Evolutionary conservation across 2,113 vertebrate species (phyloP), one percentile per base, ranked within the genome.

Genomic region (Prionailurus viverrinus): DNA sequence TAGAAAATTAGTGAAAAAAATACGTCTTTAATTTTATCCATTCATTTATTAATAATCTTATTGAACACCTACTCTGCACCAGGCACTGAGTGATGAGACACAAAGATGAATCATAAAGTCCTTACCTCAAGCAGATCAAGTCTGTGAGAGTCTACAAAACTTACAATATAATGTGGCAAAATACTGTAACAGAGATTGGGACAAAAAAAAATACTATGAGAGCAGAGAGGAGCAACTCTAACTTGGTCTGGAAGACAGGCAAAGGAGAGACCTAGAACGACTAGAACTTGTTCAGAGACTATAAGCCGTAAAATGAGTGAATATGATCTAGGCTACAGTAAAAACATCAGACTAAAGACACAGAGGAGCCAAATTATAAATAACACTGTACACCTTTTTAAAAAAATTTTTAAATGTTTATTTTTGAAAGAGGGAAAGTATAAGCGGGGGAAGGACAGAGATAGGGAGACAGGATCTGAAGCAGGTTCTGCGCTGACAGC

Each of bases 1-100:
- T 0, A 97, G 33, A 97, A 80, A 91, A 82, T 85, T 63, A 65
- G 80, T 86, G 63, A 79, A 45, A 92, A 91, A 93, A 53, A 33
- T 12, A 45, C 61, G 80, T 92, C 6, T 93, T 91, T 86, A 86
- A 89, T 87, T 95, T 53, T 65, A 69, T 53, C 65, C 48, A 91
- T 68, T 69, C 29, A 97, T 39, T 96, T 76, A 66, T 76, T 13
- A 79, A 41, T 39, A 69, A 83, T 63, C 68, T 95, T 68, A 89
- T 2, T 89, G 1, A 96, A 63, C 18, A 39, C 14, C 6, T 84
- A 90, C 21, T 81, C 53, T 88, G 68, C 12, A 94, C 25, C 71
- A 97, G 5, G 21, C 14, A 84, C 27, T 81, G 6, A 66, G 36
- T 91, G 48, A 88, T 31, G 3, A 8, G n/a, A 19, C 13, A 45